A percentile compares a stretch with the other conserved stretches of the same genome.
phyloP scores from a whole-genome alignment of 2,113 vertebrate genomes.

The Carollia perspicillata region DNA sequence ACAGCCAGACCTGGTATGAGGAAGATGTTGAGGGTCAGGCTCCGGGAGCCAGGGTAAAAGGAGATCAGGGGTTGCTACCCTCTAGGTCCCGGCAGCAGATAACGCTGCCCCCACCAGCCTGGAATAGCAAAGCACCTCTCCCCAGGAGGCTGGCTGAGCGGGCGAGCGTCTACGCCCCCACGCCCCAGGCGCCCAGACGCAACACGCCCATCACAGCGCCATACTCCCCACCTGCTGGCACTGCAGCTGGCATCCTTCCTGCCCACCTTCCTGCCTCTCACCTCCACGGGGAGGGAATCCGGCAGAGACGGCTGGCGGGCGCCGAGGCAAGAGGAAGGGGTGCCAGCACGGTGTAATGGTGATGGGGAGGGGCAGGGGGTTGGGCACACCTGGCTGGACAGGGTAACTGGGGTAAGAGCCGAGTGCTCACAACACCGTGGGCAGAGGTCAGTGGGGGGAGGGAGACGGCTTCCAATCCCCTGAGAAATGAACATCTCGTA shows the following conservation, averaged over 20 bases:
- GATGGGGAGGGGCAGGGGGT: not conserved
- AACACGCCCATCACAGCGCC: constrained; percentile 25
- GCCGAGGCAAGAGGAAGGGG: not conserved
- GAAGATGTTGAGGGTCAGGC: not conserved
- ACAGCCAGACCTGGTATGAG: not conserved
- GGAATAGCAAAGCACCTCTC: constrained; percentile 4
- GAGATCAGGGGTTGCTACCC: not conserved
- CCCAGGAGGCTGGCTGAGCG: constrained; percentile 6
- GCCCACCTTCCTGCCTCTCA: not conserved
- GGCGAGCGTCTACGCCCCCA: not conserved
- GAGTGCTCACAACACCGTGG: not conserved
- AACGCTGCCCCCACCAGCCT: not conserved
- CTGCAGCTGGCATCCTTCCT: not conserved
- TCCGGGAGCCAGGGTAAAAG: not conserved
- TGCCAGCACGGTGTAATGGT: rapidly evolving
- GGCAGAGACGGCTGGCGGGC: not conserved
- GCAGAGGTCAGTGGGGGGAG: not conserved
- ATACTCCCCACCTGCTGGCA: constrained; percentile 9
- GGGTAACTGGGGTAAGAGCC: not conserved
- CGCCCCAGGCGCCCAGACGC: constrained; percentile 50
- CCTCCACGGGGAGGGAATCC: not conserved
- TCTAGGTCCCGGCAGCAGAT: not conserved
- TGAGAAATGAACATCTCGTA: not conserved
- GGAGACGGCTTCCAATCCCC: not conserved
- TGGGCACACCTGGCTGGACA: not conserved